Evolutionary conservation across 2,113 vertebrate species (phyloP).

Genomic region (Catagonus wagneri): DNA sequence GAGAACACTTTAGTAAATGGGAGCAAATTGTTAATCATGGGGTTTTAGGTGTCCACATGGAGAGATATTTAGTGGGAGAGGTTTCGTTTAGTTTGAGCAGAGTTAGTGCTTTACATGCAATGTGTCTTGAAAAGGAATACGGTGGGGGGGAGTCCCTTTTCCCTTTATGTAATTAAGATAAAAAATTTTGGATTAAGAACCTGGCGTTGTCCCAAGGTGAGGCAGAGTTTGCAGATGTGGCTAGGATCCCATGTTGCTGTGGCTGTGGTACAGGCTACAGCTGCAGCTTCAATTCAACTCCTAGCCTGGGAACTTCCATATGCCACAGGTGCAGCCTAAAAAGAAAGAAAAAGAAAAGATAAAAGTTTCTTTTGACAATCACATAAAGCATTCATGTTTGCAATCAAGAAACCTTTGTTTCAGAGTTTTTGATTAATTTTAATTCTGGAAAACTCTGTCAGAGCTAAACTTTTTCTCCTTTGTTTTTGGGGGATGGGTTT

Average conservation of each 20-base stretch:
- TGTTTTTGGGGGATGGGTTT: rapidly evolving
- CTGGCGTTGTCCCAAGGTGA: no score
- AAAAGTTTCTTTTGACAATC: neutral
- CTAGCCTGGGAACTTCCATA: no score
- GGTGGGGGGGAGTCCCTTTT: neutral
- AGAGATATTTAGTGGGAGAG: neutral
- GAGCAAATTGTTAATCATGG: neutral
- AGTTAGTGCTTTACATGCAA: neutral
- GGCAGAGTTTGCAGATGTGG: no score
- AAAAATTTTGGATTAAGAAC: neutral
- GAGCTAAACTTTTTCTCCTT: neutral
- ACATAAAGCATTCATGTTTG: neutral
- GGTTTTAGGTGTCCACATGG: neutral
- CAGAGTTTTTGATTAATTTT: neutral
- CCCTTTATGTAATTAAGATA: neutral
- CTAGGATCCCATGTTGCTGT: no score
- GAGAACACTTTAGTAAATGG: neutral
- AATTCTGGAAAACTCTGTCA: neutral
- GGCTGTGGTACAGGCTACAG: no score
- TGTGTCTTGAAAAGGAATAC: neutral
- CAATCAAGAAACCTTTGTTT: neutral
- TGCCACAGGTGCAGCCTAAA: no score
- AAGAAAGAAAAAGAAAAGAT: neutral
- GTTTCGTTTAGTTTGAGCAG: neutral
- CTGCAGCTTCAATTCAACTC: no score